Percentiles rank a stretch among this genome's conserved stretches.
Evolutionary conservation across 1,140 invertebrate genomes (phyloP).

Genomic region (Eriosoma lanigerum): DNA sequence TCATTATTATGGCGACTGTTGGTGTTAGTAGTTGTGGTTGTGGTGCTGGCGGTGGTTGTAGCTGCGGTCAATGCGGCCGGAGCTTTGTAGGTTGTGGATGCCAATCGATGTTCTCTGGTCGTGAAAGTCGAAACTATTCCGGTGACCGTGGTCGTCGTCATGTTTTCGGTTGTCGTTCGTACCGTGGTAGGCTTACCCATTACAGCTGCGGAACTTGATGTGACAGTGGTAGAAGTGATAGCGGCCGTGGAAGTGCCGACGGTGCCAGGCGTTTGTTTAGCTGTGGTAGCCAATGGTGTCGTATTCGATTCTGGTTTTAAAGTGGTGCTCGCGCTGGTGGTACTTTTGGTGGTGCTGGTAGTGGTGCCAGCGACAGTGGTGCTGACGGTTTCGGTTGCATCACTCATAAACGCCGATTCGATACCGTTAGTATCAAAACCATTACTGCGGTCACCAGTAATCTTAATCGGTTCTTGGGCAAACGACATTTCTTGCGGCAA

Average conservation of each 20-base stretch:
- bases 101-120: no score
- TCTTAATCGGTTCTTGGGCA: slow-evolving; percentile 41
- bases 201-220: not conserved
- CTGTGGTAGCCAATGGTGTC: slow-evolving; percentile 50
- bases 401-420: not conserved
- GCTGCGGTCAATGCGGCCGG: slow-evolving; percentile 37
- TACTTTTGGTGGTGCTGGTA: slow-evolving; percentile 63
- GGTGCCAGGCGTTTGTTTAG: slow-evolving; percentile 11
- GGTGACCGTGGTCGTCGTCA: slow-evolving; percentile 50
- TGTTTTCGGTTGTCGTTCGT: slow-evolving; percentile 54
- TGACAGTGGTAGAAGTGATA: not conserved
- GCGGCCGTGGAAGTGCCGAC: slow-evolving; percentile 61
- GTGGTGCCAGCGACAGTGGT: slow-evolving; percentile 57
- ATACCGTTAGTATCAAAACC: slow-evolving; percentile 38
- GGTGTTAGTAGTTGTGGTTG: slow-evolving; percentile 54
- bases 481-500: slow-evolving; percentile 47
- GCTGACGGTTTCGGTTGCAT: slow-evolving; percentile 61
- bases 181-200: no score
- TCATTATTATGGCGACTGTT: slow-evolving; percentile 55
- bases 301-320: slow-evolving; percentile 55
- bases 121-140: slow-evolving; percentile 56
- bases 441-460: not conserved
- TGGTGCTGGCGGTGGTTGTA: no score
- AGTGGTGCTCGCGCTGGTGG: slow-evolving; percentile 60
- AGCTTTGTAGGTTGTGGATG: no score